Base-by-base conservation (phyloP, 2,888 invertebrate species). In the Tachina grossa region DNA sequence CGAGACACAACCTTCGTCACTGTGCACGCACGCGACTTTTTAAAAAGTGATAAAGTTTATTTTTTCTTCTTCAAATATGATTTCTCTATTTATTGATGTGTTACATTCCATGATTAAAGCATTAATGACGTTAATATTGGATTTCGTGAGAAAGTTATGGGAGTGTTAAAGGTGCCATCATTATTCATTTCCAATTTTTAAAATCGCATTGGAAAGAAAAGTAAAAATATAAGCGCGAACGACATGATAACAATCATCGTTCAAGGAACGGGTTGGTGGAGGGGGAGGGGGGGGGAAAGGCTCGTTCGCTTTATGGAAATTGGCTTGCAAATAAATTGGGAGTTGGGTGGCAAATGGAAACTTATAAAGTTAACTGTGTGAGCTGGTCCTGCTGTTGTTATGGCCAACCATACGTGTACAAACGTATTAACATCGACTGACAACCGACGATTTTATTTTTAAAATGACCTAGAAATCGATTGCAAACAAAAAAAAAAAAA, bases 401-500 rank as follows among this genome's bases (percentile, higher is more conserved):
- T 75, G 72, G 55, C 11, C 22, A 78, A 55, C 9, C 53, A 22
- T 53, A 31, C 6, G 6, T 6, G 31, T 31, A 31, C 31, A 31
- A 5, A 83, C 72, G 63, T 22, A 41, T 78, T 47, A 55, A 53
- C 59, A 43, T 55, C 19, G 59, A 71, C 41, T 22, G 51, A 10
- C 55, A 16, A 65, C 57, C 49, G 31, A 14, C 57, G 79, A 14
- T 53, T 74, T 51, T 87, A 88, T 87, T 87, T 88, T 86, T 86
- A 79, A 87, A 87, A 84, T 87, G 84, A 88, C 88, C 87, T 87
- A 85, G 81, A 85, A 87, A 86, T 87, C 63, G 83, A 87, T 85
- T 51, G 86, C 84, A 87, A 87, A 87, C 78, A 81, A 81, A 55
- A 84, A 5, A 31, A 31, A 31, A n/a, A n/a, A n/a, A n/a, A n/a